Evolutionary conservation across 1,140 invertebrate genomes (phyloP).

Genomic region (Lysiphlebus fabarum): DNA sequence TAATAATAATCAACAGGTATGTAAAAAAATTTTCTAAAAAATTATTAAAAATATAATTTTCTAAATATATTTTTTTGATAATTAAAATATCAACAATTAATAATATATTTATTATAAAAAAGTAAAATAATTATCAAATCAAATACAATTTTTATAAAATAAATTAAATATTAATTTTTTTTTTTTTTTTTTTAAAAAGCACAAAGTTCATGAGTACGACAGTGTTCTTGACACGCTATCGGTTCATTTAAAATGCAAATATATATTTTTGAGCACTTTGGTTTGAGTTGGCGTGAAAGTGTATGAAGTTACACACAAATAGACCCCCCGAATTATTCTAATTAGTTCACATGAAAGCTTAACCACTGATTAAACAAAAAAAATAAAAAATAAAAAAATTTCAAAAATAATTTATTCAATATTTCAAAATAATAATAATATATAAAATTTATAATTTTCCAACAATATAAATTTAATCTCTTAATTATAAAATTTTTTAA

Average conservation of each 20-base stretch:
- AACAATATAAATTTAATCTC: too few relatives aligned
- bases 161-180: conserved; percentile 51
- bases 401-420: background rate
- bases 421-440: too few relatives aligned
- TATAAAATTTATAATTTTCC: too few relatives aligned
- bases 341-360: conserved; percentile 43
- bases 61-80: too few relatives aligned
- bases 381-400: conserved; percentile 18
- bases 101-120: background rate
- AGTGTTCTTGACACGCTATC: conserved; percentile 47
- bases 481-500: too few relatives aligned
- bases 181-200: conserved; percentile 43
- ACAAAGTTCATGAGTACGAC: conserved; percentile 44
- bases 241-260: conserved; percentile 59
- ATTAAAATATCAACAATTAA: too few relatives aligned
- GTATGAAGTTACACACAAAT: conserved; percentile 15
- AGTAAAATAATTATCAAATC: too few relatives aligned
- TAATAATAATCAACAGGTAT: too few relatives aligned
- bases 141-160: background rate
- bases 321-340: conserved; percentile 51
- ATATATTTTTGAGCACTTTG: conserved; percentile 28
- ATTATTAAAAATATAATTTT: too few relatives aligned
- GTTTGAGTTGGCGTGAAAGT: conserved; percentile 35
- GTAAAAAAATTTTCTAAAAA: too few relatives aligned
- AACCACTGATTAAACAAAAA: conserved; percentile 29